Conservation (phyloP, 2,113 vertebrate species). For the Alectura lathami region DNA sequence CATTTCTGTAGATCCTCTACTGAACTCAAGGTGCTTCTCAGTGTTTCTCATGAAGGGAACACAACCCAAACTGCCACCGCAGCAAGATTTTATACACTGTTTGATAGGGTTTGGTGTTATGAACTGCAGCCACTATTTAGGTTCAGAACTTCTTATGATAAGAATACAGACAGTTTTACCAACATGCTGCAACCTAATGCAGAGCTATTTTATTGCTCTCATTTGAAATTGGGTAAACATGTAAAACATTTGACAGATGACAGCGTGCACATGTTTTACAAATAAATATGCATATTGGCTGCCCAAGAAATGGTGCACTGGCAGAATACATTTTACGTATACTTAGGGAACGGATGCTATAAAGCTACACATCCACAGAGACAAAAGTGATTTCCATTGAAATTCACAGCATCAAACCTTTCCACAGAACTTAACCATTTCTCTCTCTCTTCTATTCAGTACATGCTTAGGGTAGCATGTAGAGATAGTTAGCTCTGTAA, state of each 20-base stretch:
- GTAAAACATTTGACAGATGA: constrained; percentile 44
- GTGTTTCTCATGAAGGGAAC: background rate
- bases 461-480: background rate
- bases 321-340: constrained; percentile 18
- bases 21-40: background rate
- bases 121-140: background rate
- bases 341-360: background rate
- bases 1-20: background rate
- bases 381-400: constrained; percentile 30
- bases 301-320: background rate
- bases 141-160: background rate
- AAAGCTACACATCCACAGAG: constrained; percentile 37
- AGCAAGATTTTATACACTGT: background rate
- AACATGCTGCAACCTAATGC: background rate
- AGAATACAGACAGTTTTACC: background rate
- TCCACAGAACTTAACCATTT: background rate
- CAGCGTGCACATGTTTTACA: constrained; percentile 9
- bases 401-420: constrained; percentile 5
- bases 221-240: background rate
- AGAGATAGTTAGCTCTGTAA: background rate
- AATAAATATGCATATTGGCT: constrained; percentile 48
- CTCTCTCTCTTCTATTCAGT: background rate
- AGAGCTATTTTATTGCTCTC: background rate
- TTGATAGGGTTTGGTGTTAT: background rate
- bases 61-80: background rate